These are phyloP conservation scores for Cephus spinipes DNA, from an alignment of 2,888 invertebrate genomes.

Conservation along the genomic window DNA sequence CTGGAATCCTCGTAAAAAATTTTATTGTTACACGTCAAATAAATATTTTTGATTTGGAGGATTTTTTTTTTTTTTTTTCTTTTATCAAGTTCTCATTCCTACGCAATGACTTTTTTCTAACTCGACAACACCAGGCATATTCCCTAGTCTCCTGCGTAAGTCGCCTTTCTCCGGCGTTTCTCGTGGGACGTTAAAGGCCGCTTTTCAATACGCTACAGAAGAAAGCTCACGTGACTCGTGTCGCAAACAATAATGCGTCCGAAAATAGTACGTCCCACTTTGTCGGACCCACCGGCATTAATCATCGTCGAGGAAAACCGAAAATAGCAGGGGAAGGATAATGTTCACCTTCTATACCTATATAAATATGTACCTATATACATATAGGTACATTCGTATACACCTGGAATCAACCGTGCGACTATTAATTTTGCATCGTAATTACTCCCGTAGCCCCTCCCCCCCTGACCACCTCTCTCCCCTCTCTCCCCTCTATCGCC, in stretches of 20 bases:
- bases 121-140: neutral
- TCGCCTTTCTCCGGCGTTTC: neutral
- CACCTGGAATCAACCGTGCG: neutral
- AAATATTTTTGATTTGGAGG: neutral
- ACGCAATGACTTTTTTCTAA: neutral
- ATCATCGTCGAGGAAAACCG: neutral
- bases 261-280: neutral
- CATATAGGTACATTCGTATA: neutral
- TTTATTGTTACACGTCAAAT: neutral
- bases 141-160: neutral
- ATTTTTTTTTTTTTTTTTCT: neutral
- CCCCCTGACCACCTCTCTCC: too few relatives aligned
- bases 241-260: neutral
- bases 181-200: neutral
- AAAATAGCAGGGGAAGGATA: neutral
- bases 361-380: neutral
- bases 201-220: neutral
- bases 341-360: neutral
- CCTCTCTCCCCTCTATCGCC: too few relatives aligned
- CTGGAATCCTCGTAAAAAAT: neutral
- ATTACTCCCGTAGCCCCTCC: too few relatives aligned
- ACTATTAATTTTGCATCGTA: neutral
- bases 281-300: neutral
- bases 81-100: too few relatives aligned
- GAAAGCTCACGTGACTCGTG: neutral